Conservation (phyloP, 2,888 invertebrate genomes). For the Emmelina monodactyla region DNA sequence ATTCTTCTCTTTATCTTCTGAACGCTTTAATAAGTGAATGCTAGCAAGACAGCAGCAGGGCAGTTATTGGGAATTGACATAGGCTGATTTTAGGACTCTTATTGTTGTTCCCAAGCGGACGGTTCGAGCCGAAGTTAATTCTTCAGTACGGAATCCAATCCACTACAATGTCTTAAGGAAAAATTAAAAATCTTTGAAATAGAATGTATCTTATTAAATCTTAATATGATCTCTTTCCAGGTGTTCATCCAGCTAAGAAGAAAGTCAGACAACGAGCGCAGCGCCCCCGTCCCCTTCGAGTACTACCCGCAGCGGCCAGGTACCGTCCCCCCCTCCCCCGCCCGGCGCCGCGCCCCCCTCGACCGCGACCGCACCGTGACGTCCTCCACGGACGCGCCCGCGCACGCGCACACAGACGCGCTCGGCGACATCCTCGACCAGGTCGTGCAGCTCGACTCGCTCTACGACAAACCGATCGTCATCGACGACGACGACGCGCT, state of each 20-base stretch:
- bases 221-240: slow-evolving; percentile 25
- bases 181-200: background rate
- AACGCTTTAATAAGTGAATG: no score
- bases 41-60: no score
- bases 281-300: slow-evolving; percentile 86
- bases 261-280: slow-evolving; percentile 83
- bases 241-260: slow-evolving; percentile 84
- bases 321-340: slow-evolving; percentile 50
- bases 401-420: slow-evolving; percentile 44
- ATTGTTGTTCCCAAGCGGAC: no score
- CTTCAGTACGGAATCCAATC: no score
- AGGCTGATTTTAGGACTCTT: no score
- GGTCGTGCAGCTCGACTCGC: slow-evolving; percentile 82
- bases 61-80: no score
- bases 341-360: slow-evolving; percentile 63
- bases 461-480: slow-evolving; percentile 75
- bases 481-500: slow-evolving; percentile 59
- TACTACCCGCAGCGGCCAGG: slow-evolving; percentile 85
- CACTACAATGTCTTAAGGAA: background rate
- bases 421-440: slow-evolving; percentile 77
- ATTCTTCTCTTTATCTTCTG: no score
- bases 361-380: slow-evolving; percentile 27
- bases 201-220: background rate
- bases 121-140: no score
- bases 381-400: slow-evolving; percentile 23